A percentile compares a stretch with the other conserved stretches of the same genome.
Evolutionary conservation across 1,140 invertebrate species (phyloP).

Genomic region (Saccostrea glomerata): DNA sequence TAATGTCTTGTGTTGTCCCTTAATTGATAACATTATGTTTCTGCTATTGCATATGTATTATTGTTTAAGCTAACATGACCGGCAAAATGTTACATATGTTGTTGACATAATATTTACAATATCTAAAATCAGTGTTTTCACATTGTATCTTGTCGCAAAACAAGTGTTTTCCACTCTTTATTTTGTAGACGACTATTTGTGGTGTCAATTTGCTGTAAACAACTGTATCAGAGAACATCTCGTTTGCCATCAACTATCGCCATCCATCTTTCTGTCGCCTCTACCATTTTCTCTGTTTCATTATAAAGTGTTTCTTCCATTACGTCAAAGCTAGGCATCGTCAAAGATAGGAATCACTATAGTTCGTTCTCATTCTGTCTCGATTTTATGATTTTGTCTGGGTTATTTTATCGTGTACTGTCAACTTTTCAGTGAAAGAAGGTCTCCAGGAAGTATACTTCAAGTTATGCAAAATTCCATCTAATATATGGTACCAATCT

Average conservation of each 20-base stretch:
- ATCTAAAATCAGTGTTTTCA: slow-evolving; percentile 37
- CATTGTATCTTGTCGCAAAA: slow-evolving; percentile 24
- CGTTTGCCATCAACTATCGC: background rate
- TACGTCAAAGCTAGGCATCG: slow-evolving; percentile 18
- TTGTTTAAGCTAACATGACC: slow-evolving; percentile 33
- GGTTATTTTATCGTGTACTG: background rate
- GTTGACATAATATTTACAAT: slow-evolving; percentile 38
- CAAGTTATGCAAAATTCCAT: background rate
- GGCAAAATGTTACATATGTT: slow-evolving; percentile 10
- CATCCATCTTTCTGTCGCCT: slow-evolving; percentile 1
- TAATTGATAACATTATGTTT: slow-evolving; percentile 23
- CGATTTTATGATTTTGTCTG: background rate
- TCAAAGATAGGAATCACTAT: background rate
- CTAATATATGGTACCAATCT: too few relatives aligned
- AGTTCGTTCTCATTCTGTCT: background rate
- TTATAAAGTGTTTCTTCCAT: slow-evolving; percentile 29
- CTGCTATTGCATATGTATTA: slow-evolving; percentile 16
- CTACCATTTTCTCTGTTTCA: background rate
- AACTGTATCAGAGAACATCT: slow-evolving; percentile 21
- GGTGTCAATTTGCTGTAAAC: slow-evolving; percentile 27
- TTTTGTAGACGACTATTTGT: slow-evolving; percentile 24
- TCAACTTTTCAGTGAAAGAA: background rate
- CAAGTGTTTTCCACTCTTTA: slow-evolving; percentile 13
- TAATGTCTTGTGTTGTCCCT: slow-evolving; percentile 23
- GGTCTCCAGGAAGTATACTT: background rate